A percentile compares a stretch with the other conserved stretches of the same genome.
Evolutionary conservation across 2,888 invertebrate genomes (phyloP).

Genomic region (Mythimna vitellina): DNA sequence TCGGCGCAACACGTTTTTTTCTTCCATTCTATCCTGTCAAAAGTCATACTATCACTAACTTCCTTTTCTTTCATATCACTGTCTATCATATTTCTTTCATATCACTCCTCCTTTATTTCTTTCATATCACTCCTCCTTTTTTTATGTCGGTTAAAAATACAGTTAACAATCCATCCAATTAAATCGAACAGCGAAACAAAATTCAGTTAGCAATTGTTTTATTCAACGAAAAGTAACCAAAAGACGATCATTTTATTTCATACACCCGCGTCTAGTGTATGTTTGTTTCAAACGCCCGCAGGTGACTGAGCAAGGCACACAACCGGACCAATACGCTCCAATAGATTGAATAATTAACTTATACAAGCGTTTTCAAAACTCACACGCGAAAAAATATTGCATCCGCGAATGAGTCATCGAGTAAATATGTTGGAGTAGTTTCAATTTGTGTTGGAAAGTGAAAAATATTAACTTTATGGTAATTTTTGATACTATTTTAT

Average conservation of each 20-base stretch:
- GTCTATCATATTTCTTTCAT: too few species aligned
- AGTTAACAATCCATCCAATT: slow-evolving; percentile 19
- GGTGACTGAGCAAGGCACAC: slow-evolving; percentile 48
- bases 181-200: slow-evolving; percentile 20
- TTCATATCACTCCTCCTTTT: too few species aligned
- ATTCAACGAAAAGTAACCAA: slow-evolving; percentile 46
- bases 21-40: too few species aligned
- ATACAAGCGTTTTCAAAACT: slow-evolving; percentile 65
- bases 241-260: slow-evolving; percentile 54
- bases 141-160: too few species aligned
- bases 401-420: slow-evolving; percentile 32
- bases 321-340: slow-evolving; percentile 61
- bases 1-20: too few species aligned
- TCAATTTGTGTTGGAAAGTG: background rate
- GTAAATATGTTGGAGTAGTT: slow-evolving; percentile 29
- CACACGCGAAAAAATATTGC: slow-evolving; percentile 56
- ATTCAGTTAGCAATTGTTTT: slow-evolving; percentile 21
- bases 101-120: too few species aligned
- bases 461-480: too few species aligned
- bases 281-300: slow-evolving; percentile 44
- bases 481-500: too few species aligned
- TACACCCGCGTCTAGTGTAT: slow-evolving; percentile 6
- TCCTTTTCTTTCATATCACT: too few species aligned
- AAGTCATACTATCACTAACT: too few species aligned
- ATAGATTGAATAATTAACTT: slow-evolving; percentile 74